Percentiles rank a stretch among this genome's conserved stretches.
These are phyloP conservation scores for Apeira syringaria DNA, from an alignment of 2,888 invertebrate species.

Conservation along the genomic window DNA sequence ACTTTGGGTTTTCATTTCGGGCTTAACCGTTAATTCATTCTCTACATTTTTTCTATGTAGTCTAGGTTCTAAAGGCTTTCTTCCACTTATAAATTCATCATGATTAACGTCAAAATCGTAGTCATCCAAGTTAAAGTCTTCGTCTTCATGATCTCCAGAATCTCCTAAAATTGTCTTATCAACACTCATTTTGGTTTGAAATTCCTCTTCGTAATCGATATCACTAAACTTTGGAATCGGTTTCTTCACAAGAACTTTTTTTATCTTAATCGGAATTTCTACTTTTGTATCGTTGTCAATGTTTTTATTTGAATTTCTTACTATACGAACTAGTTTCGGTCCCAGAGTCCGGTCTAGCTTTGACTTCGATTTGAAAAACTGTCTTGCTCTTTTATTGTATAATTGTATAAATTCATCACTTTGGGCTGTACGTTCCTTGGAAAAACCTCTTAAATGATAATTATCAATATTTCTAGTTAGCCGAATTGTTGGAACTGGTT, in stretches of 20 bases:
- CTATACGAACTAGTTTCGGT: slow-evolving; percentile 16
- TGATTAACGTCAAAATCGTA: slow-evolving; percentile 72
- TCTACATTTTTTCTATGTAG: slow-evolving; percentile 3
- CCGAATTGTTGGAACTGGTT: slow-evolving; percentile 37
- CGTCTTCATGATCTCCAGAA: slow-evolving; percentile 65
- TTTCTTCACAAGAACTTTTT: slow-evolving; percentile 52
- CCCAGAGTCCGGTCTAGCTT: slow-evolving; percentile 2
- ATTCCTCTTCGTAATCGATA: slow-evolving; percentile 58
- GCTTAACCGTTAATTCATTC: not conserved
- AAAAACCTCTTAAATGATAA: slow-evolving; percentile 33
- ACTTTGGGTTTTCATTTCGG: slow-evolving; percentile 33
- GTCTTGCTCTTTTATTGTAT: slow-evolving; percentile 33
- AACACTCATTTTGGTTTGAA: slow-evolving; percentile 48
- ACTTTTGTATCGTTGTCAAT: slow-evolving; percentile 18
- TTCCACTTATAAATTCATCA: slow-evolving; percentile 61
- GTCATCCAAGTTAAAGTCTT: slow-evolving; percentile 68
- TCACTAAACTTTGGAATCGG: slow-evolving; percentile 66
- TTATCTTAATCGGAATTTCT: slow-evolving; percentile 10
- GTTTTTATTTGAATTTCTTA: slow-evolving; percentile 35
- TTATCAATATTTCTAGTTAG: slow-evolving; percentile 42
- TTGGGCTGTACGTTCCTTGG: slow-evolving; percentile 37
- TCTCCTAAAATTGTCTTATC: slow-evolving; percentile 41
- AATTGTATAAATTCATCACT: slow-evolving; percentile 35
- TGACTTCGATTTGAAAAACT: slow-evolving; percentile 22
- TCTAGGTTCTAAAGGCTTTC: slow-evolving; percentile 61